Evolutionary conservation across 2,113 vertebrate species (phyloP).

Genomic region (Nematolebias whitei): DNA sequence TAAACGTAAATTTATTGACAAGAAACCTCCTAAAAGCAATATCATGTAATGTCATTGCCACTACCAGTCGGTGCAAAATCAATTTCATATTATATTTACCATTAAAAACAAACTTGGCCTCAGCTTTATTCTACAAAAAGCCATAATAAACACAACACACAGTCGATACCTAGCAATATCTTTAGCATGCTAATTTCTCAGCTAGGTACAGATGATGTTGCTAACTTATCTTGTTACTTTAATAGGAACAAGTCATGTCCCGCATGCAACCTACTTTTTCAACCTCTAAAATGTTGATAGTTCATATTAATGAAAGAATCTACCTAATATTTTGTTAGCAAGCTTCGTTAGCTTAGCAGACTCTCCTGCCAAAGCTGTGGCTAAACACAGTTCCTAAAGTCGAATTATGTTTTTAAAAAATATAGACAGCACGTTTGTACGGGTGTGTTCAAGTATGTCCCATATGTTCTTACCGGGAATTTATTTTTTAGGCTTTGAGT

Average conservation of each 20-base stretch:
- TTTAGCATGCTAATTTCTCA: slow-evolving; percentile 47
- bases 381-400: slow-evolving; percentile 13
- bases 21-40: slow-evolving; percentile 20
- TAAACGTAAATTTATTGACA: slow-evolving; percentile 14
- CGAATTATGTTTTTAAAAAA: background rate
- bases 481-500: slow-evolving; percentile 38
- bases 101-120: background rate
- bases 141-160: slow-evolving; percentile 16
- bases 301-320: background rate
- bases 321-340: slow-evolving; percentile 31
- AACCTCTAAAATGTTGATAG: rapidly evolving
- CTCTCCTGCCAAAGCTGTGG: slow-evolving; percentile 25
- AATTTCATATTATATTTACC: background rate
- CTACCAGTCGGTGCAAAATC: background rate
- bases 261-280: rapidly evolving
- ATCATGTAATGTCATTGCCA: background rate
- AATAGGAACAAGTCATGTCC: rapidly evolving
- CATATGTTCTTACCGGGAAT: slow-evolving; percentile 68
- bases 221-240: slow-evolving; percentile 6
- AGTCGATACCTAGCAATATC: slow-evolving; percentile 38
- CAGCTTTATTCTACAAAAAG: slow-evolving; percentile 4
- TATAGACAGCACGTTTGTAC: background rate
- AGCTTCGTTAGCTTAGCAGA: slow-evolving; percentile 55
- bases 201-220: slow-evolving; percentile 12
- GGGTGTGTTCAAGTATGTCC: background rate